Percentiles rank a stretch among this genome's conserved stretches.
Conservation (phyloP, 23 tunicate species). For the Trididemnum miniatum region DNA sequence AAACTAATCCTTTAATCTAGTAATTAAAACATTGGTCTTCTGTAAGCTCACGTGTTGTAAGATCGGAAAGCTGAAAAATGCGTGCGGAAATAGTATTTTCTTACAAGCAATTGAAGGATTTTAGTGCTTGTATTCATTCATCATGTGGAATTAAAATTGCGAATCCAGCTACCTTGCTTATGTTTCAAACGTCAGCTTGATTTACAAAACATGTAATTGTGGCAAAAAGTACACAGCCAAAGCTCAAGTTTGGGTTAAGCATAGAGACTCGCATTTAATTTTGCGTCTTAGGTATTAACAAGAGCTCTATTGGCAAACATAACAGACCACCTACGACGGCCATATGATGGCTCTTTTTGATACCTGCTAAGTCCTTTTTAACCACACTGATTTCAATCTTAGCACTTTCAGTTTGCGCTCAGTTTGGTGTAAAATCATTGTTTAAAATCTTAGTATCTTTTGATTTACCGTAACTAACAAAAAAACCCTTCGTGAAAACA, state of each 20-base stretch:
- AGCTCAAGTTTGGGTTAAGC: no score
- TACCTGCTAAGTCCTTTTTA: not conserved
- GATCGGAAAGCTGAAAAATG: not conserved
- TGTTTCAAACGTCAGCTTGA: not conserved
- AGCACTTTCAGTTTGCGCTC: not conserved
- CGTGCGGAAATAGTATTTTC: not conserved
- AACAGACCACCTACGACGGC: not conserved
- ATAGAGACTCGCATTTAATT: no score
- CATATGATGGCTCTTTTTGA: not conserved
- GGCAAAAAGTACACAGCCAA: not conserved
- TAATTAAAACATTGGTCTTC: slow-evolving; percentile 8
- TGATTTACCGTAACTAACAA: not conserved
- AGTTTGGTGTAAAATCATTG: not conserved
- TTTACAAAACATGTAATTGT: slow-evolving; percentile 10
- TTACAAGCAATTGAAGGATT: not conserved
- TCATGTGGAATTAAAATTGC: not conserved
- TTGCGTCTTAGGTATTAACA: no score
- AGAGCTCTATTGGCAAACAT: not conserved
- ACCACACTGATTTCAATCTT: not conserved
- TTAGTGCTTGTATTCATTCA: not conserved
- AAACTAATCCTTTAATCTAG: not conserved
- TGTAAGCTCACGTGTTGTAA: not conserved
- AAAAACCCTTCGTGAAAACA: not conserved
- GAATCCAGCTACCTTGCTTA: not conserved
- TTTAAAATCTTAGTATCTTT: not conserved